A percentile compares a stretch with the other conserved stretches of the same genome.
These are phyloP conservation scores for Hydroisotoma schaefferi DNA, from an alignment of 2,888 invertebrate species.

Conservation along the genomic window DNA sequence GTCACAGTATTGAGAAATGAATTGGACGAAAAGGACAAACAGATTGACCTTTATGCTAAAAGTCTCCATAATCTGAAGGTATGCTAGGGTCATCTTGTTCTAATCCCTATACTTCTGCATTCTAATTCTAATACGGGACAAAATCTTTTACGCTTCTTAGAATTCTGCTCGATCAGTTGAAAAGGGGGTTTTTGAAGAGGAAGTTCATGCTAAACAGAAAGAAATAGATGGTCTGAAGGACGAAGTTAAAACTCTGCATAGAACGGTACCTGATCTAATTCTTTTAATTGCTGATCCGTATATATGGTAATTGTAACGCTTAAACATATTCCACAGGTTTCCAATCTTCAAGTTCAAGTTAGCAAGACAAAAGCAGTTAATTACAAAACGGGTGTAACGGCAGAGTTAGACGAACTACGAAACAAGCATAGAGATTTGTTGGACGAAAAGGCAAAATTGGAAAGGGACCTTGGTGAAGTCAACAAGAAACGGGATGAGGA, in stretches of 20 bases:
- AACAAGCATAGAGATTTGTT: constrained; percentile 24
- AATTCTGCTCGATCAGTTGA: constrained; percentile 9
- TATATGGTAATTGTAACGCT: too few species aligned
- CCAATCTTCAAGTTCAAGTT: constrained; percentile 33
- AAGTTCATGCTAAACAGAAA: constrained; percentile 33
- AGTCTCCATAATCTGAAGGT: constrained; percentile 56
- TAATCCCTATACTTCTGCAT: not conserved
- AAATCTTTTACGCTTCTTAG: constrained; percentile 18
- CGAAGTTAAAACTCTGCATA: constrained; percentile 34
- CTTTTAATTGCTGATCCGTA: not conserved
- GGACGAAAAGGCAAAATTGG: constrained; percentile 41
- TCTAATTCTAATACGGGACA: constrained; percentile 5
- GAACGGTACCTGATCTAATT: constrained; percentile 25
- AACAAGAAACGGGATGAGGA: constrained; percentile 35
- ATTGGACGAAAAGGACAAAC: constrained; percentile 41
- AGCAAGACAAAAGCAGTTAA: constrained; percentile 44
- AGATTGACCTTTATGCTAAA: constrained; percentile 49
- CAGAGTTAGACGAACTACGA: constrained; percentile 43
- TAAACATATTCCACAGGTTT: constrained; percentile 16
- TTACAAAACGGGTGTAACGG: constrained; percentile 34
- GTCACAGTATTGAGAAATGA: constrained; percentile 31
- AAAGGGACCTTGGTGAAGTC: constrained; percentile 37
- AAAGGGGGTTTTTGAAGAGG: constrained; percentile 19
- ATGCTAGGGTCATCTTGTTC: not conserved
- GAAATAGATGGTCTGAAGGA: constrained; percentile 37